A percentile compares a stretch with the other conserved stretches of the same genome.
Evolutionary conservation across 2,888 invertebrate genomes (phyloP).

Genomic region (Erannis defoliaria): DNA sequence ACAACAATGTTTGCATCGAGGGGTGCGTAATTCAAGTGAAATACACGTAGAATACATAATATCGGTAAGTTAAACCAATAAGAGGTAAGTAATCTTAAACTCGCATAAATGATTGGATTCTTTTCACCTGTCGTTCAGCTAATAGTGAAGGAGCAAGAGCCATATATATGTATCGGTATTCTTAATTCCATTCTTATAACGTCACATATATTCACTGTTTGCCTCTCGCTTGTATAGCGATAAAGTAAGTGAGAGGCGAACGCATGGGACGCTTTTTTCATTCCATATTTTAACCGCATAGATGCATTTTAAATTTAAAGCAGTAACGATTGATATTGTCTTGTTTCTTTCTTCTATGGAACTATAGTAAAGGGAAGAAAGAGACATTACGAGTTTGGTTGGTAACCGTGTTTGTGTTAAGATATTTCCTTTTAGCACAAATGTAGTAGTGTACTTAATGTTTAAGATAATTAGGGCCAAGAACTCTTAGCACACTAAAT

Average conservation of each 20-base stretch:
- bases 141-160: not conserved
- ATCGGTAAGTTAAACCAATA: constrained; percentile 33
- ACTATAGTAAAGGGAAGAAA: not conserved
- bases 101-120: not conserved
- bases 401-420: not conserved
- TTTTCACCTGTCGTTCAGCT: not conserved
- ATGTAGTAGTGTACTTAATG: not conserved
- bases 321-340: not conserved
- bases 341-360: not conserved
- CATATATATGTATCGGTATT: not conserved
- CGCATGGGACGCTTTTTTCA: not conserved
- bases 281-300: not conserved
- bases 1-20: constrained; percentile 37
- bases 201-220: not conserved
- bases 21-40: constrained; percentile 35
- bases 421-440: not conserved
- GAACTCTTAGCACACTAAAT: too few species aligned
- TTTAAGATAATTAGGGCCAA: not conserved
- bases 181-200: not conserved
- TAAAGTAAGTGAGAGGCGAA: not conserved
- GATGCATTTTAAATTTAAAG: not conserved
- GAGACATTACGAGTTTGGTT: too few species aligned
- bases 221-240: not conserved
- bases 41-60: constrained; percentile 22
- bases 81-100: constrained; percentile 9